These are phyloP conservation scores for Brienomyrus longianalis DNA, from an alignment of 2,113 vertebrate genomes.

Conservation along the genomic window DNA sequence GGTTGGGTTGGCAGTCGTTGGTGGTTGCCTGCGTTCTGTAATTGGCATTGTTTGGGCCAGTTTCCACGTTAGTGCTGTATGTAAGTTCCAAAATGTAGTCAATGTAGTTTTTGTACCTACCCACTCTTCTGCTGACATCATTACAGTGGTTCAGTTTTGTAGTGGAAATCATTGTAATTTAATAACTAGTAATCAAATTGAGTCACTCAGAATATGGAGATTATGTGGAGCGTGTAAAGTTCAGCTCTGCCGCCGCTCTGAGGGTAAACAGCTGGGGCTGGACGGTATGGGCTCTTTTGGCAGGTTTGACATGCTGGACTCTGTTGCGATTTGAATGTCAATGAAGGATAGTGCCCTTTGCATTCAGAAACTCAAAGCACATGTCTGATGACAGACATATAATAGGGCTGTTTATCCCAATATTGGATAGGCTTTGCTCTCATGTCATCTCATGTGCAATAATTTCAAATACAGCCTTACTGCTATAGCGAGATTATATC, in stretches of 20 bases:
- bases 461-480: background rate
- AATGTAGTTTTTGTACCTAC: background rate
- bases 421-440: background rate
- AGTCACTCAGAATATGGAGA: background rate
- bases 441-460: background rate
- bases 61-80: background rate
- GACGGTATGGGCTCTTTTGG: conserved; percentile 32
- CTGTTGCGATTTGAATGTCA: conserved; percentile 43
- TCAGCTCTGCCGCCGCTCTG: conserved; percentile 17
- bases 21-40: background rate
- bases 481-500: background rate
- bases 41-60: background rate
- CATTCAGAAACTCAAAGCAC: conserved; percentile 36
- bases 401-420: background rate
- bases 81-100: background rate
- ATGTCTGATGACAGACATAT: conserved; percentile 11
- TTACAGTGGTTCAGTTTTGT: background rate
- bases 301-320: conserved; percentile 42
- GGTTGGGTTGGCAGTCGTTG: background rate
- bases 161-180: background rate
- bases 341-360: conserved; percentile 33
- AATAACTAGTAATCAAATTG: background rate
- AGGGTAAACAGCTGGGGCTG: conserved; percentile 39
- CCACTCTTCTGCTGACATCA: background rate
- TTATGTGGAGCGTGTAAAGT: background rate